phyloP scores from a whole-genome alignment of 2,113 vertebrate species.

The Cercocebus atys region DNA sequence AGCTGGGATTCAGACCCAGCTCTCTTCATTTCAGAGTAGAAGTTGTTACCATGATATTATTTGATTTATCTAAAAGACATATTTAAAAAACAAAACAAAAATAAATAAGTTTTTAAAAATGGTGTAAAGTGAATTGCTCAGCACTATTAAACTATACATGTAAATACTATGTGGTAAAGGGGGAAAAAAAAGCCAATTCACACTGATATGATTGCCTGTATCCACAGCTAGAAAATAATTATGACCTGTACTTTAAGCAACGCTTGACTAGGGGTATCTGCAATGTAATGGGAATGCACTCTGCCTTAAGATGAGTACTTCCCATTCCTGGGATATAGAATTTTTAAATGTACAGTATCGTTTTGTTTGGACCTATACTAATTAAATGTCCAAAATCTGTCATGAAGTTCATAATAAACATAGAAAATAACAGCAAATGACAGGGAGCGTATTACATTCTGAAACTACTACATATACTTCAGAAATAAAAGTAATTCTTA shows the following conservation, averaged over 20 bases:
- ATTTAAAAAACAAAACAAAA: not conserved
- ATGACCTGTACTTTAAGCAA: not conserved
- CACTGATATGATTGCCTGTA: not conserved
- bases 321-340: not conserved
- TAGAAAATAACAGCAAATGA: conserved; percentile 27
- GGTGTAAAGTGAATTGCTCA: not conserved
- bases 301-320: not conserved
- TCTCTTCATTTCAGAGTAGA: not conserved
- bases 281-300: not conserved
- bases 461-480: not conserved
- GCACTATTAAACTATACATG: not conserved
- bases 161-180: not conserved
- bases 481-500: conserved; percentile 32
- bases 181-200: not conserved
- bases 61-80: not conserved
- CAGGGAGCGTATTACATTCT: not conserved
- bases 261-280: not conserved
- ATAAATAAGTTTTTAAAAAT: not conserved
- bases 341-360: not conserved
- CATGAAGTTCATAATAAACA: not conserved
- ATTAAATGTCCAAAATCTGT: not conserved
- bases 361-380: not conserved
- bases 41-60: not conserved
- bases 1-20: not conserved
- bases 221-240: not conserved